Evolutionary conservation across 2,113 vertebrate species (phyloP).

Genomic region (Saguinus imperator): DNA sequence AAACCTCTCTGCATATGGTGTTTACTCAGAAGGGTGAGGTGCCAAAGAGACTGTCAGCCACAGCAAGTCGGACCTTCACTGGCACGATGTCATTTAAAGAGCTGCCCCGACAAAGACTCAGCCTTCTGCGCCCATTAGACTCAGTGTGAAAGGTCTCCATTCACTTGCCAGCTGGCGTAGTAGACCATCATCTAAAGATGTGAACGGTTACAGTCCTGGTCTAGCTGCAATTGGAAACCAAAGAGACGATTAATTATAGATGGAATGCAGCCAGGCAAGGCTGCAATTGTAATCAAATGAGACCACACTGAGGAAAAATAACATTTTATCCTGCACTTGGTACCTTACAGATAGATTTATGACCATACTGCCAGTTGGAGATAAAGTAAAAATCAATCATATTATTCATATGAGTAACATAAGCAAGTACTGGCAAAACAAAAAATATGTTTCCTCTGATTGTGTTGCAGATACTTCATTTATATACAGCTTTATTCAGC

Average conservation of each 20-base stretch:
- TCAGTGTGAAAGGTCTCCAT: conserved; percentile 77
- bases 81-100: conserved; percentile 72
- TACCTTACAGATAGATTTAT: conserved; percentile 54
- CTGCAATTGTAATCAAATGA: conserved; percentile 82
- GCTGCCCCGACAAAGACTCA: conserved; percentile 70
- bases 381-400: conserved; percentile 63
- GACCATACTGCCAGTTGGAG: not conserved
- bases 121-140: conserved; percentile 72
- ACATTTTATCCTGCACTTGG: conserved; percentile 59
- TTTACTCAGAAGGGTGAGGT: conserved; percentile 71
- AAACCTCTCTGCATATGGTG: conserved; percentile 70
- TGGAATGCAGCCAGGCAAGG: conserved; percentile 82
- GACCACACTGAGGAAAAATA: conserved; percentile 82
- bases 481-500: conserved; percentile 45
- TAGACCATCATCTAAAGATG: conserved; percentile 76
- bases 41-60: conserved; percentile 74
- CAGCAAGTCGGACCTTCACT: conserved; percentile 76
- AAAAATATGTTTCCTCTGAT: conserved; percentile 64
- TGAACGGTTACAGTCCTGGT: conserved; percentile 70
- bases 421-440: conserved; percentile 45
- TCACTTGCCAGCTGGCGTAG: conserved; percentile 85
- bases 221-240: conserved; percentile 82
- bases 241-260: conserved; percentile 84
- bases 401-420: conserved; percentile 45
- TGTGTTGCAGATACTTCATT: conserved; percentile 53